Conservation (phyloP, 2,797 vertebrate genomes). For the Valencia hispanica region DNA sequence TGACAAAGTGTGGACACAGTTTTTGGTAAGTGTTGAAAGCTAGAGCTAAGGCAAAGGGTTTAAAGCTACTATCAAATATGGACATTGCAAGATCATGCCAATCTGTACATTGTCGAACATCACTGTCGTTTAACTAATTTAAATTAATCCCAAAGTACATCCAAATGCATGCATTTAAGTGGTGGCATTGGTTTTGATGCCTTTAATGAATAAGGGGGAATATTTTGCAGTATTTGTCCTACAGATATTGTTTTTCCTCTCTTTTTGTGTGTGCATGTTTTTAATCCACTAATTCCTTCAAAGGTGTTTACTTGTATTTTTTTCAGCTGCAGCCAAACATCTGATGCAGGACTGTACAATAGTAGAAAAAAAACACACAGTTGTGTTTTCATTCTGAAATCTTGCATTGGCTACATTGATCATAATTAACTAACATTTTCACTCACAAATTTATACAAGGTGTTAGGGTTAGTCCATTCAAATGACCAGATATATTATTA, state of each 20-base stretch:
- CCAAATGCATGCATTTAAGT: not conserved
- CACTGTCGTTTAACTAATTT: not conserved
- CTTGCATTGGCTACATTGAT: not conserved
- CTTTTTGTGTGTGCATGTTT: not conserved
- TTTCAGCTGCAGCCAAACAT: not conserved
- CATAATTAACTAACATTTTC: not conserved
- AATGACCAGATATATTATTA: not conserved
- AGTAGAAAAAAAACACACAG: too few relatives aligned
- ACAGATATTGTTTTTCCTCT: not conserved
- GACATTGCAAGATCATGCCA: not conserved
- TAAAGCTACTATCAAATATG: not conserved
- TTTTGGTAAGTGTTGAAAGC: slow-evolving; percentile 90
- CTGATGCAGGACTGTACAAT: too few relatives aligned
- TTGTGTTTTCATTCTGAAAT: too few relatives aligned
- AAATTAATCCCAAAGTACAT: not conserved
- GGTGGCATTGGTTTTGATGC: not conserved
- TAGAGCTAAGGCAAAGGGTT: not conserved
- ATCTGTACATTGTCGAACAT: not conserved
- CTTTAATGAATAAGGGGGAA: not conserved
- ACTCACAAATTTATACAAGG: not conserved
- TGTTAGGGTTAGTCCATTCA: not conserved
- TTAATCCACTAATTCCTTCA: not conserved
- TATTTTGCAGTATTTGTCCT: not conserved
- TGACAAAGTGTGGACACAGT: slow-evolving; percentile 99
- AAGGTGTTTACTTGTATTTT: not conserved